A percentile compares a stretch with the other conserved stretches of the same genome.
Conservation (phyloP, 2,888 invertebrate genomes). For the Axea sp. region DNA sequence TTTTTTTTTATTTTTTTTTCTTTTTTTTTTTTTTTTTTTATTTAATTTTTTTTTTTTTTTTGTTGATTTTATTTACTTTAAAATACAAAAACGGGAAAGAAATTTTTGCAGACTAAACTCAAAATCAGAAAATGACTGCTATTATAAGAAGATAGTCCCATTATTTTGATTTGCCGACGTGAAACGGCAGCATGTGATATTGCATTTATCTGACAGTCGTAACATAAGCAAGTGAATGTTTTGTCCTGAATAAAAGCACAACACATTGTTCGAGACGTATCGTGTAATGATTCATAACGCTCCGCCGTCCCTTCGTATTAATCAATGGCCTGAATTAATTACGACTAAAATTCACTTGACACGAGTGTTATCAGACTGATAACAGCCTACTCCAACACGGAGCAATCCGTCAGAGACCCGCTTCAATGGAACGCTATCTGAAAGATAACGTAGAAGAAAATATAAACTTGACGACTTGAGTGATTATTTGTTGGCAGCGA, state of each 20-base stretch:
- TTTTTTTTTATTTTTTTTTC: no score
- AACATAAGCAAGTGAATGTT: slow-evolving; percentile 31
- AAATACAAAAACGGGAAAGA: no score
- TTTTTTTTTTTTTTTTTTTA: no score
- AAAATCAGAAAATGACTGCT: no score
- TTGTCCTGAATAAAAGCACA: slow-evolving; percentile 34
- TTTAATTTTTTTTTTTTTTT: no score
- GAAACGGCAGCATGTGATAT: slow-evolving; percentile 14
- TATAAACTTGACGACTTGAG: slow-evolving; percentile 39
- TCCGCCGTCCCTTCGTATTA: slow-evolving; percentile 26
- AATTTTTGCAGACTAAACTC: no score
- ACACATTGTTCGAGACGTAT: slow-evolving; percentile 24
- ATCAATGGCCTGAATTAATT: slow-evolving; percentile 60
- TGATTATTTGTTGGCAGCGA: slow-evolving; percentile 47
- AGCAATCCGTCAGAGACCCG: slow-evolving; percentile 55
- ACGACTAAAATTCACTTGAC: slow-evolving; percentile 58
- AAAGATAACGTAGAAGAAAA: slow-evolving; percentile 48
- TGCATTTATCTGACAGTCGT: slow-evolving; percentile 25
- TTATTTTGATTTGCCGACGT: slow-evolving; percentile 15
- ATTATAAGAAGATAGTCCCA: slow-evolving; percentile 13
- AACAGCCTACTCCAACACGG: slow-evolving; percentile 48
- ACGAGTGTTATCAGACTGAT: slow-evolving; percentile 59
- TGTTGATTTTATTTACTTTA: no score
- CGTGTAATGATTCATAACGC: slow-evolving; percentile 44
- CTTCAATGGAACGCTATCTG: slow-evolving; percentile 50